phyloP scores from a whole-genome alignment of 1,140 invertebrate species.

The Temnothorax curvispinosus region DNA sequence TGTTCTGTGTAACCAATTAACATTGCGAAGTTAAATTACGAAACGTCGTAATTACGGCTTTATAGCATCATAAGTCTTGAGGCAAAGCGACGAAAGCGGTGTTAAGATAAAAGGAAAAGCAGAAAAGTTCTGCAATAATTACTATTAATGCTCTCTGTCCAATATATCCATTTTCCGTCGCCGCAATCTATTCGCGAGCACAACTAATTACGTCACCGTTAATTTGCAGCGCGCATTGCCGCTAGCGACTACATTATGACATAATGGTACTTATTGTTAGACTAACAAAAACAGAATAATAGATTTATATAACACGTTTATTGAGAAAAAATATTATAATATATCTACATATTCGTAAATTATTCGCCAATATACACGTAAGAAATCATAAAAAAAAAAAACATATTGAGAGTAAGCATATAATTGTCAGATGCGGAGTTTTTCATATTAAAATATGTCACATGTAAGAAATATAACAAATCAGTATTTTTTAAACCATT shows the following conservation, averaged over 20 bases:
- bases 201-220: slow-evolving; percentile 33
- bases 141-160: slow-evolving; percentile 11
- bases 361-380: background rate
- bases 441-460: background rate
- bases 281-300: background rate
- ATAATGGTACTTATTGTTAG: background rate
- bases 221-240: background rate
- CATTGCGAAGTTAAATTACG: background rate
- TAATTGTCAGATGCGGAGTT: background rate
- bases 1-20: background rate
- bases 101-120: background rate
- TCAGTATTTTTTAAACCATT: background rate
- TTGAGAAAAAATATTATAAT: background rate
- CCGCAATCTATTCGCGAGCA: background rate
- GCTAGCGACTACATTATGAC: background rate
- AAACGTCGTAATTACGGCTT: slow-evolving; percentile 15
- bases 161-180: background rate
- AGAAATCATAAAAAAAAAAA: background rate
- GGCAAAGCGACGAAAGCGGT: background rate
- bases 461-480: background rate
- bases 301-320: background rate
- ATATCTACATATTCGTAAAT: background rate
- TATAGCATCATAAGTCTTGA: background rate
- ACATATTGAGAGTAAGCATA: background rate
- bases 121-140: slow-evolving; percentile 13